Percentiles rank a stretch among this genome's conserved stretches.
phyloP scores from a whole-genome alignment of 2,113 vertebrate species.

The Muscicapa adusta region DNA sequence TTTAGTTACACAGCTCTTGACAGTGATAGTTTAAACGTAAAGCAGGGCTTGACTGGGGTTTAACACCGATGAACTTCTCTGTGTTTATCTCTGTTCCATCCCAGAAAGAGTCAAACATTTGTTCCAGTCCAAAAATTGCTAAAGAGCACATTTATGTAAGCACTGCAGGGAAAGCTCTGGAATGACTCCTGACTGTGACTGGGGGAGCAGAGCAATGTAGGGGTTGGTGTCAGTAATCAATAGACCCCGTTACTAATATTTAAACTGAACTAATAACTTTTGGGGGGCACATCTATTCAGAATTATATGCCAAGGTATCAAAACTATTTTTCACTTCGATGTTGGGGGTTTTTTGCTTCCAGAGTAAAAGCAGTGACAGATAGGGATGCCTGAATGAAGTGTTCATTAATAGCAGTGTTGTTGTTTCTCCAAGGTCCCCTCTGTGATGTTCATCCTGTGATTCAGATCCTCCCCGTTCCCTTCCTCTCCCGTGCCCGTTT shows the following conservation, averaged over 20 bases:
- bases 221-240: not conserved
- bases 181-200: not conserved
- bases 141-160: not conserved
- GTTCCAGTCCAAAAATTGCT: not conserved
- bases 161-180: not conserved
- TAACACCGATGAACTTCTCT: not conserved
- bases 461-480: rapidly evolving
- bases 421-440: not conserved
- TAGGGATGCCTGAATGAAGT: not conserved
- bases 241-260: not conserved
- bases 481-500: rapidly evolving
- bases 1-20: not conserved
- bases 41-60: not conserved
- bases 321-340: not conserved
- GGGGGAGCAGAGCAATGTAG: not conserved
- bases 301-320: not conserved
- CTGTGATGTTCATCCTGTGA: rapidly evolving
- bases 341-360: not conserved
- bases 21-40: not conserved
- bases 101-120: conserved; percentile 10
- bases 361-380: not conserved
- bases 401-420: not conserved
- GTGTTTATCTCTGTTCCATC: not conserved
- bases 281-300: not conserved
- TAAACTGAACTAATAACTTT: not conserved